Conservation (phyloP, 2,888 invertebrate genomes). For the Agrochola macilenta region DNA sequence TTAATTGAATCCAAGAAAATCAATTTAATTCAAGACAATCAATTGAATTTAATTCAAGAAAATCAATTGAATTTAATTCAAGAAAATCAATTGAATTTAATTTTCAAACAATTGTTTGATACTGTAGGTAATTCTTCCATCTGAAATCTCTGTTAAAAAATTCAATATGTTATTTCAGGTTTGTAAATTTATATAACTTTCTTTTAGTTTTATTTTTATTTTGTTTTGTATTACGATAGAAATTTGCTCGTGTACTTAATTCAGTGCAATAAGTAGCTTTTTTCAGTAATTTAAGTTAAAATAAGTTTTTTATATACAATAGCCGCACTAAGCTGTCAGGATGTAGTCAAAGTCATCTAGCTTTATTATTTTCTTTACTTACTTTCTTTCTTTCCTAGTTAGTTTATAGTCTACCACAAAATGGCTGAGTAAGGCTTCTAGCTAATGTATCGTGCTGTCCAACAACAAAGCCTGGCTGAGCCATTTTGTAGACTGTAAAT, state of each 20-base stretch:
- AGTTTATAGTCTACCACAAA: background rate
- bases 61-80: background rate
- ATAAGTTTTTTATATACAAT: constrained; percentile 21
- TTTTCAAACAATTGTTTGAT: background rate
- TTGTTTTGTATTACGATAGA: constrained; percentile 23
- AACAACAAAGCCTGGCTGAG: constrained; percentile 19
- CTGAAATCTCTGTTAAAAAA: constrained; percentile 13
- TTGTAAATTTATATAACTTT: constrained; percentile 11
- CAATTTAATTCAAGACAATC: background rate
- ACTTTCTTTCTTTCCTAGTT: background rate
- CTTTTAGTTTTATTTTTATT: background rate
- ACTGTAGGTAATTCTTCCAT: background rate
- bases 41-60: background rate
- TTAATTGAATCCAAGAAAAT: background rate
- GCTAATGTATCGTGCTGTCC: constrained; percentile 44
- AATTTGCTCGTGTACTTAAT: constrained; percentile 46
- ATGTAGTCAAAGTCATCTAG: background rate
- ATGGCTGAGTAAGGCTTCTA: constrained; percentile 25
- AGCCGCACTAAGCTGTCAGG: background rate
- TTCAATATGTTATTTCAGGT: constrained; percentile 3
- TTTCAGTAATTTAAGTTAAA: constrained; percentile 26
- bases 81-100: background rate
- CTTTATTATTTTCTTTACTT: background rate
- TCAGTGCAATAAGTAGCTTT: constrained; percentile 41
- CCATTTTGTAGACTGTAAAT: background rate